Evolutionary conservation across 2,888 invertebrate species (phyloP).

Genomic region (Ceriagrion tenellum): DNA sequence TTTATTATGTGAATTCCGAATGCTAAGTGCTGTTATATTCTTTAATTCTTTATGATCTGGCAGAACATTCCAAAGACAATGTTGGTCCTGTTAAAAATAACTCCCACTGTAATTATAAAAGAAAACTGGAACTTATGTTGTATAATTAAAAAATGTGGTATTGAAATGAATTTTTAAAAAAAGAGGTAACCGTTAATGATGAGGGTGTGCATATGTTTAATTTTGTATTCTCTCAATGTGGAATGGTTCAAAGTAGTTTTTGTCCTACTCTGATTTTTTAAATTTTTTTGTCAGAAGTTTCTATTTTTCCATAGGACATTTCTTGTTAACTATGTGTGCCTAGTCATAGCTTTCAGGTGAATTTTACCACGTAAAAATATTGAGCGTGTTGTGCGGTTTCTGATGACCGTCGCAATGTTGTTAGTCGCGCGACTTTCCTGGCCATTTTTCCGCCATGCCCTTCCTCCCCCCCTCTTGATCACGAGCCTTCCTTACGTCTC

Average conservation of each 20-base stretch:
- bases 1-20: conserved; percentile 40
- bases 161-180: conserved; percentile 70
- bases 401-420: conserved; percentile 77
- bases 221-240: conserved; percentile 72
- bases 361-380: conserved; percentile 78
- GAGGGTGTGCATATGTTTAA: conserved; percentile 72
- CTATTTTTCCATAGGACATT: conserved; percentile 79
- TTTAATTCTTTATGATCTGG: conserved; percentile 52
- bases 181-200: conserved; percentile 76
- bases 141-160: conserved; percentile 76
- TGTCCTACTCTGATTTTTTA: conserved; percentile 76
- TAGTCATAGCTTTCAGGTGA: conserved; percentile 84
- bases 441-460: conserved; percentile 48
- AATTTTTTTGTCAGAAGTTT: conserved; percentile 79
- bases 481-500: conserved; percentile 21
- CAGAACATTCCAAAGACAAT: conserved; percentile 66
- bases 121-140: conserved; percentile 78
- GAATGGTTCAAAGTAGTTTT: conserved; percentile 71
- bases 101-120: conserved; percentile 78
- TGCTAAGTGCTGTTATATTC: conserved; percentile 45
- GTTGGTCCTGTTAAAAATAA: conserved; percentile 75
- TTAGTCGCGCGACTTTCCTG: conserved; percentile 68
- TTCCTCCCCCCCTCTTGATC: not conserved
- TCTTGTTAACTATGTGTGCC: conserved; percentile 84
- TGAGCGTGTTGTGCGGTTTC: conserved; percentile 76